These are phyloP conservation scores for Hyla sarda DNA, from an alignment of 2,113 vertebrate species.

Conservation along the genomic window DNA sequence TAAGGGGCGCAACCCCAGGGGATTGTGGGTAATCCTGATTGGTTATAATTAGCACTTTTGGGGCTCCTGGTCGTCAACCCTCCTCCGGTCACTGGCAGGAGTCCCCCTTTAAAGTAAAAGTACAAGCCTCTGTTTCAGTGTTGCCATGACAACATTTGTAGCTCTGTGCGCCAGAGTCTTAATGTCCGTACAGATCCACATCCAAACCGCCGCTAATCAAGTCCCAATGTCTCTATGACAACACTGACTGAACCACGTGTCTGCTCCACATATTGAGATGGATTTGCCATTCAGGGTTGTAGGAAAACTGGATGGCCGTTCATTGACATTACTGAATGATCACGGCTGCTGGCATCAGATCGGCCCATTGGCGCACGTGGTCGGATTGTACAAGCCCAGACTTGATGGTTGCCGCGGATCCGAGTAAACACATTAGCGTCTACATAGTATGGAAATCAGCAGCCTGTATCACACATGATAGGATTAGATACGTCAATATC, in stretches of 20 bases:
- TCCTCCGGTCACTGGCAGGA: background rate
- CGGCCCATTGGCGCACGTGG: background rate
- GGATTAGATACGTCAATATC: background rate
- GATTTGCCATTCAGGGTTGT: too few relatives aligned
- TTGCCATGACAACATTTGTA: background rate
- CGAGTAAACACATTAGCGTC: conserved; percentile 2
- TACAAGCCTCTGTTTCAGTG: background rate
- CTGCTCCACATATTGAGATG: too few relatives aligned
- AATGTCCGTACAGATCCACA: too few relatives aligned
- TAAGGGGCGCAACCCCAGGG: too few relatives aligned
- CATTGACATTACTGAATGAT: background rate
- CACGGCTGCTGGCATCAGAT: background rate
- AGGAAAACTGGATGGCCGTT: background rate
- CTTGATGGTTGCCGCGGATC: conserved; percentile 46
- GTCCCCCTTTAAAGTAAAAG: background rate
- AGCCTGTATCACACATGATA: background rate
- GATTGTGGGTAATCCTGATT: background rate
- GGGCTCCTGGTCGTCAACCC: background rate
- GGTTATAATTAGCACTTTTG: background rate
- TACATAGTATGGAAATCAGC: too few relatives aligned
- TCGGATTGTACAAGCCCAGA: background rate
- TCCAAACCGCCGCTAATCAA: too few relatives aligned
- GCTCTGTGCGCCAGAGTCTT: background rate
- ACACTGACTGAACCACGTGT: background rate
- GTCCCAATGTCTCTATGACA: background rate